A percentile compares a stretch with the other conserved stretches of the same genome.
These are phyloP conservation scores for Psephotus haematonotus DNA, from an alignment of 2,113 vertebrate species.

Conservation along the genomic window DNA sequence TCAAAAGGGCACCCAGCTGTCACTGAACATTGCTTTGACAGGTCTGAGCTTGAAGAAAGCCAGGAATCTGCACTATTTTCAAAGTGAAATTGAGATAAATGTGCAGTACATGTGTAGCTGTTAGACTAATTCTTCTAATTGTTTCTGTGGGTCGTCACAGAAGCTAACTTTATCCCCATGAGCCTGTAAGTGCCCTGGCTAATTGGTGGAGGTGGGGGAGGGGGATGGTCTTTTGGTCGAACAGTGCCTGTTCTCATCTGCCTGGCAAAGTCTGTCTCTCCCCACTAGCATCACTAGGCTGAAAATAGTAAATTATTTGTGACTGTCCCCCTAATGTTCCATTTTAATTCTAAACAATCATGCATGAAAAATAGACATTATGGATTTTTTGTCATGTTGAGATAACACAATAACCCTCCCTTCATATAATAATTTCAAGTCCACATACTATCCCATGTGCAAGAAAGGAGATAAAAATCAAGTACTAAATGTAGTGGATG, in stretches of 20 bases:
- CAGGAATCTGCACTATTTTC: neutral
- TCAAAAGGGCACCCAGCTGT: neutral
- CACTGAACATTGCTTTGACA: neutral
- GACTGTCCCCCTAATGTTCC: neutral
- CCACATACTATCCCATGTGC: neutral
- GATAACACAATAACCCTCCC: neutral
- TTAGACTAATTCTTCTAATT: constrained; percentile 29
- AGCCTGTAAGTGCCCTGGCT: neutral
- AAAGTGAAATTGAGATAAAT: constrained; percentile 24
- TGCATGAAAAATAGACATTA: neutral
- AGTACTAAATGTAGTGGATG: neutral
- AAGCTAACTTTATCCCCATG: neutral
- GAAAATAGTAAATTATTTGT: neutral
- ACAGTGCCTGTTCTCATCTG: neutral
- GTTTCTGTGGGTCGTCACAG: constrained; percentile 12
- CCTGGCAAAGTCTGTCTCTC: neutral
- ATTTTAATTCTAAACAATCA: neutral
- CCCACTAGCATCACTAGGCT: neutral
- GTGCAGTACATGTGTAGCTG: neutral
- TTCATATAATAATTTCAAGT: neutral
- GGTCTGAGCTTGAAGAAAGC: neutral
- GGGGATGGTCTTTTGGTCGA: neutral
- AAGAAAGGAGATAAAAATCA: neutral
- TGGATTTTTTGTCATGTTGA: neutral
- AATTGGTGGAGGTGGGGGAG: neutral